phyloP scores from a whole-genome alignment of 2,888 invertebrate species.

The Melitaea athalia region DNA sequence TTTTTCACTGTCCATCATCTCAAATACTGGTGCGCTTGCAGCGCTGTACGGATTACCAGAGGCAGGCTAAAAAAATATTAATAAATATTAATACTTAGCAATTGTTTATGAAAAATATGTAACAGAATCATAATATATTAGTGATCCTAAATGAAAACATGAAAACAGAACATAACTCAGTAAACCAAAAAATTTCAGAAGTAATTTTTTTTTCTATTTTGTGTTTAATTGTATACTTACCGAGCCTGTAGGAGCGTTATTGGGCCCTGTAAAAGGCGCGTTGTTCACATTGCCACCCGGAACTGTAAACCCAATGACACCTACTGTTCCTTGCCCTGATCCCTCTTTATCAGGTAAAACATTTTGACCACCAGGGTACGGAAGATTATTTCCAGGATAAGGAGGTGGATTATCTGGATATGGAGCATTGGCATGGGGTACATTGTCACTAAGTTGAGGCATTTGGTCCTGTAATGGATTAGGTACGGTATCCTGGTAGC shows the following conservation, averaged over 20 bases:
- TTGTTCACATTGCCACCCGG: conserved; percentile 43
- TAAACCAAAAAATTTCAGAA: too few species aligned
- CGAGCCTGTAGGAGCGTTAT: conserved; percentile 8
- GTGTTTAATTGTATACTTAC: conserved; percentile 28
- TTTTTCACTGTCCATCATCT: neutral
- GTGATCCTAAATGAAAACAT: too few species aligned
- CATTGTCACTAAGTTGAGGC: conserved; percentile 43
- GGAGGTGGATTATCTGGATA: conserved; percentile 27
- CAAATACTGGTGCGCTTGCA: conserved; percentile 55
- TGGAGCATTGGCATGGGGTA: conserved; percentile 24
- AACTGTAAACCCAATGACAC: conserved; percentile 50
- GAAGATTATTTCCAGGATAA: neutral
- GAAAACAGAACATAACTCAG: too few species aligned
- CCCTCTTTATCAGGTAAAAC: conserved; percentile 2
- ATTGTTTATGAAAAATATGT: neutral
- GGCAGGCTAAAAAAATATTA: conserved; percentile 30
- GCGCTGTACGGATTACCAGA: conserved; percentile 50
- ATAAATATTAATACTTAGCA: neutral
- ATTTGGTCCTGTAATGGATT: conserved; percentile 52
- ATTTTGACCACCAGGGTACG: conserved; percentile 10
- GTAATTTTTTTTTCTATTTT: too few species aligned
- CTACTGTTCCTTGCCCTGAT: conserved; percentile 36
- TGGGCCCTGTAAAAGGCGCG: neutral
- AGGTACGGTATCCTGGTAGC: conserved; percentile 49
- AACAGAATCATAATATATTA: too few species aligned